Conservation (phyloP, 2,113 vertebrate genomes). For the Limnothrissa miodon region DNA sequence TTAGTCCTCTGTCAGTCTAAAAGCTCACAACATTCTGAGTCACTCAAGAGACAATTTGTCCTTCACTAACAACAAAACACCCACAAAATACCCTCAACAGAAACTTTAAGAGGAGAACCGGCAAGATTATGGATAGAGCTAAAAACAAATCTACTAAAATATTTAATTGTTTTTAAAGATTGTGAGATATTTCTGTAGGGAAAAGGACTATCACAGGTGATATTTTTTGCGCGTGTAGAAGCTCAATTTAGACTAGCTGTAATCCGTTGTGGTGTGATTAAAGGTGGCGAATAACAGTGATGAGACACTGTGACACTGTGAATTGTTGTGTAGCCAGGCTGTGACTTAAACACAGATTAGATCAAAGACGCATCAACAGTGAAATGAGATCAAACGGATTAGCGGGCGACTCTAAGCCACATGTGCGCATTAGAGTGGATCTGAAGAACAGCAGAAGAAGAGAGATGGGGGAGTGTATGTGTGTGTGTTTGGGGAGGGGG, state of each 20-base stretch:
- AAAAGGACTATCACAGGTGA: no score
- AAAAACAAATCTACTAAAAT: background rate
- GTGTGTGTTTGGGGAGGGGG: background rate
- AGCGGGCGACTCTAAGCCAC: background rate
- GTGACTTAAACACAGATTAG: background rate
- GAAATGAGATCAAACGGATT: background rate
- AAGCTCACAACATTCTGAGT: background rate
- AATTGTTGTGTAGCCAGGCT: background rate
- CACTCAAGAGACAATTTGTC: background rate
- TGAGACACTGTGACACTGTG: no score
- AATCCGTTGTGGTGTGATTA: background rate
- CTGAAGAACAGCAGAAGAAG: background rate
- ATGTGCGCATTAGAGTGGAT: background rate
- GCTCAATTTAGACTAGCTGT: background rate
- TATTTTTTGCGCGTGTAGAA: background rate
- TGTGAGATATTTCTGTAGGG: background rate
- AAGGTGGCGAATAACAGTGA: background rate
- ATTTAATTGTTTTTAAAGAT: background rate
- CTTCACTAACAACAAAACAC: background rate
- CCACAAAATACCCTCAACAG: background rate
- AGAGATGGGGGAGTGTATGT: constrained; percentile 11
- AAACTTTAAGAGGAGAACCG: background rate
- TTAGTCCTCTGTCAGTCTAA: background rate
- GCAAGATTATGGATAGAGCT: background rate
- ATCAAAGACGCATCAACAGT: background rate